These are phyloP conservation scores for Sarcophaga caerulescens DNA, from an alignment of 2,888 invertebrate species.

Conservation along the genomic window DNA sequence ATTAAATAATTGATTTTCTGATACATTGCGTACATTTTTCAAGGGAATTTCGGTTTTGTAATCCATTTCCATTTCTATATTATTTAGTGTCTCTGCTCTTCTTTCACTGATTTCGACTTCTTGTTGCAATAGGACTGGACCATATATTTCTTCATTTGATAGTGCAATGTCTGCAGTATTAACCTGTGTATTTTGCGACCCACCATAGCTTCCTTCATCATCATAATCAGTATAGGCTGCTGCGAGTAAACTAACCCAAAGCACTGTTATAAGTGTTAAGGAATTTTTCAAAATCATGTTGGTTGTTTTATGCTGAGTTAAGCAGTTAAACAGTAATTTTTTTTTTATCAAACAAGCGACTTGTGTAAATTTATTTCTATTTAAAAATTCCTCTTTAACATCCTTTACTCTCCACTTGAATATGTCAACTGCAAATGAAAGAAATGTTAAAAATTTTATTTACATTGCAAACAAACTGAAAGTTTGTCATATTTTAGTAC, in stretches of 20 bases:
- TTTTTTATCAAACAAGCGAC: neutral
- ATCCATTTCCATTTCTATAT: constrained; percentile 57
- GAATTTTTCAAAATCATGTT: constrained; percentile 53
- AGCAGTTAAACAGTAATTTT: neutral
- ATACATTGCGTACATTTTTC: constrained; percentile 55
- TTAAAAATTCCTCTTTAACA: constrained; percentile 17
- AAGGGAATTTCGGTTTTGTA: constrained; percentile 52
- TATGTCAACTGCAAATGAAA: constrained; percentile 53
- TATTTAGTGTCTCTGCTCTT: constrained; percentile 62
- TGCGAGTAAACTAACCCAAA: constrained; percentile 35
- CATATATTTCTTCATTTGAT: constrained; percentile 73
- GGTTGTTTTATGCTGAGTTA: neutral
- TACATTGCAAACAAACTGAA: neutral
- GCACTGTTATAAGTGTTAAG: constrained; percentile 34
- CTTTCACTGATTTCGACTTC: constrained; percentile 69
- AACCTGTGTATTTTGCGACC: neutral
- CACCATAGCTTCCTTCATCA: constrained; percentile 23
- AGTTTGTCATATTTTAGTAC: neutral
- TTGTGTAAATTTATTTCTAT: neutral
- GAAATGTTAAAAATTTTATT: constrained; percentile 12
- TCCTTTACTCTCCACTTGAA: constrained; percentile 19
- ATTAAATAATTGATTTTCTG: constrained; percentile 68
- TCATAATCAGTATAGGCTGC: constrained; percentile 40
- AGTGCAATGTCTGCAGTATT: constrained; percentile 1
- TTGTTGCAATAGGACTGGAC: constrained; percentile 72